Conservation (phyloP, 2,113 vertebrate genomes). For the Hypanus sabinus region DNA sequence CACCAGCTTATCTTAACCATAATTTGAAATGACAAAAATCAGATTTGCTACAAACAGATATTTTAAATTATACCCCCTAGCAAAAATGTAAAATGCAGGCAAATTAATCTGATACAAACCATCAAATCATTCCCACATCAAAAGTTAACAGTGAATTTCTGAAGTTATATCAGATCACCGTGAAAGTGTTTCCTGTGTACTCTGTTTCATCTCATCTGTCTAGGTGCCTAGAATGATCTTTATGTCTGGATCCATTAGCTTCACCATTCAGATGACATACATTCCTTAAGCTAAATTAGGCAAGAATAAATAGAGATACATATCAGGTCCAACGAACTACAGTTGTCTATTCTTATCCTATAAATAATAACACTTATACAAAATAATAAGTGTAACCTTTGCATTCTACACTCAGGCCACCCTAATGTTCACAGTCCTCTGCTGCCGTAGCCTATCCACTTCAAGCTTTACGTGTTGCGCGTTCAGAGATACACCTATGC, state of each 20-base stretch:
- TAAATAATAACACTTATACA: background rate
- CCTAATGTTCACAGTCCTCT: no score
- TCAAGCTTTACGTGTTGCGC: no score
- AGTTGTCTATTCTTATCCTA: background rate
- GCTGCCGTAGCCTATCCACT: no score
- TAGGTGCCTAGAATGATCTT: background rate
- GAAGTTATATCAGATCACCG: background rate
- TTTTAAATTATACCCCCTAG: background rate
- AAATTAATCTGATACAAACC: background rate
- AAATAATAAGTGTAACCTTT: background rate
- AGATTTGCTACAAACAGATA: background rate
- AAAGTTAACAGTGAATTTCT: background rate
- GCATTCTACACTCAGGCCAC: background rate
- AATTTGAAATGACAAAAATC: slow-evolving; percentile 6
- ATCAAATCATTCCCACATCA: background rate
- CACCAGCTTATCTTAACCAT: background rate
- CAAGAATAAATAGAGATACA: background rate
- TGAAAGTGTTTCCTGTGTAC: background rate
- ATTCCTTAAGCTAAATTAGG: background rate
- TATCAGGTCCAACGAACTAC: background rate
- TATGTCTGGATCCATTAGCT: background rate
- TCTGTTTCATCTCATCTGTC: background rate
- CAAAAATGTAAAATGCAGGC: background rate
- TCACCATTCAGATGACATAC: background rate
- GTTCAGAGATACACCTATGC: no score